phyloP scores from a whole-genome alignment of 2,113 vertebrate species.

The Phalacrocorax brasilianus region DNA sequence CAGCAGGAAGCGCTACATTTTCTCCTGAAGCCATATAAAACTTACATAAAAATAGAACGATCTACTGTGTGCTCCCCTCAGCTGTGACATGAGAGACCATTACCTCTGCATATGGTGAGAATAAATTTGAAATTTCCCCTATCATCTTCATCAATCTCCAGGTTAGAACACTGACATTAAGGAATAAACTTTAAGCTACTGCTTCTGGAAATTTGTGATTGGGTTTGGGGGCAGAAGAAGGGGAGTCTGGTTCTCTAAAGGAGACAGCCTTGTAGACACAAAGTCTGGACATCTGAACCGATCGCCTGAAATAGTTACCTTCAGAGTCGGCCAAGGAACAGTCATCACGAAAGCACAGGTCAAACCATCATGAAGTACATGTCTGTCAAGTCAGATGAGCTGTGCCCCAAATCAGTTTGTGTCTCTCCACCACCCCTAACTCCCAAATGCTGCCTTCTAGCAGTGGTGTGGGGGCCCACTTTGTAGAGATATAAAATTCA shows the following conservation, averaged over 20 bases:
- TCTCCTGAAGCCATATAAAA: neutral
- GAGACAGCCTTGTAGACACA: neutral
- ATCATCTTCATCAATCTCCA: neutral
- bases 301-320: neutral
- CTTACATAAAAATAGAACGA: neutral
- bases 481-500: neutral
- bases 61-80: neutral
- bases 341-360: neutral
- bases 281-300: neutral
- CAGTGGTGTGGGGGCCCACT: accelerated
- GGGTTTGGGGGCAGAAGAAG: neutral
- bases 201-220: neutral
- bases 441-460: neutral
- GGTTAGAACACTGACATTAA: neutral
- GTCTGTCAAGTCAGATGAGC: neutral
- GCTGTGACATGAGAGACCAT: accelerated
- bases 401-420: neutral
- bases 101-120: neutral
- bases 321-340: neutral
- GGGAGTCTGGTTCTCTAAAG: neutral
- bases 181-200: neutral
- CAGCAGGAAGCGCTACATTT: neutral
- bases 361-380: neutral
- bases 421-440: no score
- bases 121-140: neutral